Percentiles rank a stretch among this genome's conserved stretches.
Evolutionary conservation across 35 echinoderm and acorn worm species (phyloP).

Genomic region (Ophioderma brevispina): DNA sequence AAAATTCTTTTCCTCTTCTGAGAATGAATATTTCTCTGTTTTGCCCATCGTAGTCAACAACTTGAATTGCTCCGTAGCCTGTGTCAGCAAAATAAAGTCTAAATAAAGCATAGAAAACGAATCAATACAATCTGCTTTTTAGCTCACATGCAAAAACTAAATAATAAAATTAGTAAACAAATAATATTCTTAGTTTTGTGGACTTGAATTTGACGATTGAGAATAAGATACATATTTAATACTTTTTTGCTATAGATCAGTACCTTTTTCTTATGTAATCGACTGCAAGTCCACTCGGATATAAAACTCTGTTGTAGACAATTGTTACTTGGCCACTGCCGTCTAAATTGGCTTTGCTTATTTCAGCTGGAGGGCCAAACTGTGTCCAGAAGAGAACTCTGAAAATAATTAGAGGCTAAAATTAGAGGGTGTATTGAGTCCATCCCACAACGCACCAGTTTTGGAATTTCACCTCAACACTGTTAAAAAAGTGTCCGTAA

Average conservation of each 20-base stretch:
- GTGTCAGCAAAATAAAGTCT: constrained; percentile 81
- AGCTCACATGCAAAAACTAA: no score
- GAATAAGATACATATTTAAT: no score
- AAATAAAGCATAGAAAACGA: constrained; percentile 14
- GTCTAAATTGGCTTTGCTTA: constrained; percentile 74
- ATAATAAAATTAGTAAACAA: no score
- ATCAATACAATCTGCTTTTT: no score
- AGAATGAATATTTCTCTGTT: not conserved
- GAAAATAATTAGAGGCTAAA: no score
- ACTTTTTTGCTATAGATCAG: not conserved
- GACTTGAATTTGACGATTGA: no score
- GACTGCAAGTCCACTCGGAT: constrained; percentile 58
- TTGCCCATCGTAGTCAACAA: constrained; percentile 62
- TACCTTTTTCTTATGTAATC: constrained; percentile 68
- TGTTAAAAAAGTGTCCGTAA: no score
- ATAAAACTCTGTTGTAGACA: not conserved
- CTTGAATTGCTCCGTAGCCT: constrained; percentile 44
- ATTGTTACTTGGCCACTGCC: constrained; percentile 65
- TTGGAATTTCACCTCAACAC: no score
- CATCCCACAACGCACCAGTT: no score
- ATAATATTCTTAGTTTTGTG: no score
- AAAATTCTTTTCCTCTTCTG: constrained; percentile 38
- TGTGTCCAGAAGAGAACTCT: constrained; percentile 92
- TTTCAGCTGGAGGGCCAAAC: constrained; percentile 69
- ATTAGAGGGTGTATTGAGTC: no score